A percentile compares a stretch with the other conserved stretches of the same genome.
Evolutionary conservation across 2,888 invertebrate species (phyloP).

Genomic region (Microplitis manilae): DNA sequence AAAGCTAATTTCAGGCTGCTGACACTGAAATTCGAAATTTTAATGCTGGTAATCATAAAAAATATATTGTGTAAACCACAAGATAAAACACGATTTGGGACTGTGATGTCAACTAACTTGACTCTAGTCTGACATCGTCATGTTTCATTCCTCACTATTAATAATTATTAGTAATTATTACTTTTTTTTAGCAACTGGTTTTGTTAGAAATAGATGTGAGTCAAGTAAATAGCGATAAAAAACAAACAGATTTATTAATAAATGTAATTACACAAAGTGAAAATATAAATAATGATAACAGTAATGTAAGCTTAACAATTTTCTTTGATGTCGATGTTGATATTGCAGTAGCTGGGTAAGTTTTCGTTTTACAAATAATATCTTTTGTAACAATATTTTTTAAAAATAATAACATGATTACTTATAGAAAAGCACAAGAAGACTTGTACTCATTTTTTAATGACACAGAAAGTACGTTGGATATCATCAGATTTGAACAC

Average conservation of each 20-base stretch:
- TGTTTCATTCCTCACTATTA: neutral
- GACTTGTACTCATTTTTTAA: constrained; percentile 66
- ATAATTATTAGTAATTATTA: neutral
- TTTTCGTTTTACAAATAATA: constrained; percentile 31
- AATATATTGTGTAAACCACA: too few species aligned
- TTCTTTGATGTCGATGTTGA: constrained; percentile 65
- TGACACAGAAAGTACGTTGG: constrained; percentile 54
- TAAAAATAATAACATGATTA: neutral
- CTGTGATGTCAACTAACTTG: too few species aligned
- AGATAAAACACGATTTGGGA: too few species aligned
- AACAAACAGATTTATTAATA: constrained; percentile 56
- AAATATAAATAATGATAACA: constrained; percentile 56
- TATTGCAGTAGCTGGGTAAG: constrained; percentile 69
- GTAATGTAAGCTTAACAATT: constrained; percentile 56
- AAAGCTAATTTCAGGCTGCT: too few species aligned
- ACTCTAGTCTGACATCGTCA: too few species aligned
- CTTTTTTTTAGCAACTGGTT: constrained; percentile 33
- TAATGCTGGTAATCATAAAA: too few species aligned
- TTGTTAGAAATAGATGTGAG: constrained; percentile 63
- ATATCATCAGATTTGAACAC: constrained; percentile 62
- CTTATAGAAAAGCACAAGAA: constrained; percentile 65
- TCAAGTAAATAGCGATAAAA: constrained; percentile 54
- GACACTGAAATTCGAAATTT: too few species aligned
- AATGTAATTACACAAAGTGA: constrained; percentile 67
- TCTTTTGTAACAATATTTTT: neutral